Base-by-base conservation (phyloP, 1,140 invertebrate species). In the Dufourea novaeangliae region DNA sequence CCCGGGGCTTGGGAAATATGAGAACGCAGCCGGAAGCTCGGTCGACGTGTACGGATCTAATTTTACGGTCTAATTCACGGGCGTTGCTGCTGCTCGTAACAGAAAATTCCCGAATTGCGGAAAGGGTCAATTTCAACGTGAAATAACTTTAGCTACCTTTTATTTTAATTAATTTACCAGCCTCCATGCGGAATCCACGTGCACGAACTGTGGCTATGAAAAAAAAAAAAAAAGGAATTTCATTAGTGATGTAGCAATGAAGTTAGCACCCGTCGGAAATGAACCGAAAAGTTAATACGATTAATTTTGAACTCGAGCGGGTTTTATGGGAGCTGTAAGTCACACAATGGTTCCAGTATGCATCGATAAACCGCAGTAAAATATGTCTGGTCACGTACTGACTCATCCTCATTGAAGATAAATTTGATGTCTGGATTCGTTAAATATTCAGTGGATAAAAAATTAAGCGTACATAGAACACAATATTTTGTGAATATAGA, bases 41-140 rank as follows among this genome's bases (percentile, higher is more conserved):
- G 32, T 25, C 39, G 7, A 57, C 7, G 37, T 20, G 5, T n/a
- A 44, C 27, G 17, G n/a, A 62, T 57, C 57, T 72, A 63, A 62
- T 39, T 62, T 72, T 20, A 29, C 56, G 39, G 56, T 32, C 22
- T 34, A 62, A 39, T 72, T 37, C 69, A 3, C 29, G 29, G 20
- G n/a, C n/a, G n/a, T n/a, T n/a, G n/a, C n/a, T 29, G 4, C 64
- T 8, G 10, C 12, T 67, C 29, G 5, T 34, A 3, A 34, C 44
- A 12, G n/a, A n/a, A 34, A 25, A 34, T 50, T 46, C 22, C 0
- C 4, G n/a, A 34, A 34, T n/a, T n/a, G 32, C 5, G 14, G n/a
- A 22, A n/a, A 1, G 41, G 46, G 61, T 71, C 37, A 29, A 37
- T 61, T 10, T 39, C 11, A 7, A 11, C 1, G 10, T 11, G 14